Base-by-base conservation (phyloP, 2,797 vertebrate genomes). In the Alfaro cultratus region DNA sequence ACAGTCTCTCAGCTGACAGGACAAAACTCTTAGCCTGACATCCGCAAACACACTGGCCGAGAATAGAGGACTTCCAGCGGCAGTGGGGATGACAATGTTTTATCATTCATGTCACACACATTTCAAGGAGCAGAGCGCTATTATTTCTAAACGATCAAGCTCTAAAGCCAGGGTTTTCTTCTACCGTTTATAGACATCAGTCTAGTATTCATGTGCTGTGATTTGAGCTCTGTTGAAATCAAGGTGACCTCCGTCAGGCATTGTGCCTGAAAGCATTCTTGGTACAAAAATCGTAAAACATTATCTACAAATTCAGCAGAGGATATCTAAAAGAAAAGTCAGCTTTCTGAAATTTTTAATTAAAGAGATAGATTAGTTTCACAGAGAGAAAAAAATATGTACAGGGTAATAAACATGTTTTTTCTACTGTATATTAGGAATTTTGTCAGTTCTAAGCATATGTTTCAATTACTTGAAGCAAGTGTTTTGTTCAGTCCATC, bases 1-100 rank as follows among this genome's bases (percentile, higher is more conserved):
- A 57, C 16, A 0, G n/a, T 60, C 53, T 80, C 68, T 57, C 26
- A 34, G 82, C 77, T 83, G 87, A 83, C 49, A 55, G 76, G 51
- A 55, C 73, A 9, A 70, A 84, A 62, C 75, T 76, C 75, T 76
- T 26, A 39, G 72, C 76, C 21, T 34, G 55, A 62, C 9, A 55
- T 70, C 64, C 53, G 71, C 41, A 57, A 36, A 80, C 34, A 45
- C 80, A 53, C 26, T 0, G 23, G 71, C 39, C 23, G 57, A 51
- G 16, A 71, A 67, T 16, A 74, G 57, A 71, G 16, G 16, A 43
- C 45, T 46, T 39, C 80, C 51, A 74, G 9, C 67, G 16, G 49
- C 34, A 64, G 74, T 41, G 45, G 23, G 18, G 3, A 41, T 5
- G 29, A 78, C 29, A 49, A 15, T 12, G 62, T 47, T 62, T 21